Evolutionary conservation across 1,140 invertebrate species (phyloP).

Genomic region (Drosophila kepulauana): DNA sequence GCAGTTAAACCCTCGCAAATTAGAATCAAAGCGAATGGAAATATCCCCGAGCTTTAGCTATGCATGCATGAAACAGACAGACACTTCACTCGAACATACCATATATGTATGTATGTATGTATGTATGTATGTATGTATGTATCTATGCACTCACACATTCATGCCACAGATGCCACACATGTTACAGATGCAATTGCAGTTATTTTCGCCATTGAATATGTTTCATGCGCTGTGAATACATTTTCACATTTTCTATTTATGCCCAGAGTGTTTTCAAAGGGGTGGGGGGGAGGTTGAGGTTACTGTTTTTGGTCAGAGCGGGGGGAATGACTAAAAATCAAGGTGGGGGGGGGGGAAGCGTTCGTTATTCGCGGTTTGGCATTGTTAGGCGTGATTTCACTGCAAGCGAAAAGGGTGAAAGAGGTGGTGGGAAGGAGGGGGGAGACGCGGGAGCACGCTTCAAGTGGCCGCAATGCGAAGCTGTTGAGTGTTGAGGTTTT

Average conservation of each 20-base stretch:
- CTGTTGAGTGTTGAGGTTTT: conserved; percentile 39
- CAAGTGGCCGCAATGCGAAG: conserved; percentile 34
- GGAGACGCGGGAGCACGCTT: background rate
- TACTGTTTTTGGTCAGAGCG: background rate
- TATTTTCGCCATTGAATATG: conserved; percentile 54
- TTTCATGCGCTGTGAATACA: conserved; percentile 60
- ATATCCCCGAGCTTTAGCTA: background rate
- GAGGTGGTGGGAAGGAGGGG: too few species aligned
- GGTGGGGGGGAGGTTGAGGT: background rate
- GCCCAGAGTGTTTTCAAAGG: conserved; percentile 2
- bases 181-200: conserved; percentile 35
- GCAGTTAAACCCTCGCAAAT: background rate
- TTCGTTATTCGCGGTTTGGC: conserved; percentile 41
- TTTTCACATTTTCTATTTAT: conserved; percentile 64
- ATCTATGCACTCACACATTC: background rate
- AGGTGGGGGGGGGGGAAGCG: background rate
- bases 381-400: conserved; percentile 61
- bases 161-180: conserved; percentile 14
- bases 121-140: too few species aligned
- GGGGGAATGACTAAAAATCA: background rate
- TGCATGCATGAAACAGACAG: background rate
- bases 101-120: too few species aligned
- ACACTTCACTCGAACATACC: background rate
- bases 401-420: background rate
- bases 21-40: background rate